Evolutionary conservation across 2,113 vertebrate genomes (phyloP).

Genomic region (Etia nguti): DNA sequence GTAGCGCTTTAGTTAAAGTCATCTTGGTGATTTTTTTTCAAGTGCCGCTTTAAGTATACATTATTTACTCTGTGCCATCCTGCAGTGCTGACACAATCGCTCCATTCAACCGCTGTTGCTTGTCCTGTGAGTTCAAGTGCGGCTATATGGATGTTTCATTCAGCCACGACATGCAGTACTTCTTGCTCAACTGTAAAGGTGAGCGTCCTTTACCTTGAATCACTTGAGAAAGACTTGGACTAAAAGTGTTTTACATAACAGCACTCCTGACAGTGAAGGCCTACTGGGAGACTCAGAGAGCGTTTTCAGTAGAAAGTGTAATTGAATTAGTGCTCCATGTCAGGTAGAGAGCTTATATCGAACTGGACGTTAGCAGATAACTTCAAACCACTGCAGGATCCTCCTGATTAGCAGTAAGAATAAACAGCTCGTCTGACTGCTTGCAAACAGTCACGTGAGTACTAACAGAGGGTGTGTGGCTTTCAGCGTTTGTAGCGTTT

Average conservation of each 20-base stretch:
- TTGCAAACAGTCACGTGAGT: background rate
- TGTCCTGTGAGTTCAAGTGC: conserved; percentile 90
- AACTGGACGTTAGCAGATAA: background rate
- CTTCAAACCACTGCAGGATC: conserved; percentile 6
- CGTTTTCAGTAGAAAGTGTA: background rate
- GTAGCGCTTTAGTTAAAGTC: conserved; percentile 50
- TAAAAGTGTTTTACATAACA: background rate
- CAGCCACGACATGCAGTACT: conserved; percentile 81
- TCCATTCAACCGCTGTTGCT: conserved; percentile 88
- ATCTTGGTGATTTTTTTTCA: background rate
- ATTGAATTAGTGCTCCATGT: conserved; percentile 1
- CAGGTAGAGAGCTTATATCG: background rate
- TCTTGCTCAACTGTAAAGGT: conserved; percentile 92
- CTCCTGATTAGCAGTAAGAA: background rate
- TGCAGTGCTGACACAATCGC: conserved; percentile 85
- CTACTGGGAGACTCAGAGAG: background rate
- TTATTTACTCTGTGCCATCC: background rate
- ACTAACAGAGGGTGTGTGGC: background rate
- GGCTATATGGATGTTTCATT: conserved; percentile 89
- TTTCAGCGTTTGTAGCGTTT: background rate
- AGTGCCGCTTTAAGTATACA: background rate
- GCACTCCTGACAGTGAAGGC: background rate
- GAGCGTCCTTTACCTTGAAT: background rate
- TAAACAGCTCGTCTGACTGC: background rate
- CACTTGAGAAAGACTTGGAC: background rate